Evolutionary conservation across 2,113 vertebrate species (phyloP), one percentile per base, ranked within the genome.

Genomic region (Leptobrachium ailaonicum): DNA sequence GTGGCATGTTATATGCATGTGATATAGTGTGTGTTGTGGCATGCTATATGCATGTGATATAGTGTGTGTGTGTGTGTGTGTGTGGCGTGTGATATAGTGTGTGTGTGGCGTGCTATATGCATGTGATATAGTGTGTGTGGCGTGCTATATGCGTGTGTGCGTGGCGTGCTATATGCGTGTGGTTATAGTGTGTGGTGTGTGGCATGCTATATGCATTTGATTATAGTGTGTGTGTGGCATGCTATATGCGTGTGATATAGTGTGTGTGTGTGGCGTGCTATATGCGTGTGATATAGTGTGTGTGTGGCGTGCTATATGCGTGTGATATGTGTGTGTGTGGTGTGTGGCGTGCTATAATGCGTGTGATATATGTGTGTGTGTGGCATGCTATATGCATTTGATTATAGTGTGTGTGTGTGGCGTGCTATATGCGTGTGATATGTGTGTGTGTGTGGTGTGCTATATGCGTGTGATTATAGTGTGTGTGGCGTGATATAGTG

Each of bases 401-500:
- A n/a, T n/a, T n/a, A n/a, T n/a, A n/a, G 20, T 32, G 20, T 32
- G 20, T 32, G 20, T 32, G 0, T 32, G 20, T 32, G 14, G 6
- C 8, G 1, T 32, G 20, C 20, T 32, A 32, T 32, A 32, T 32
- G 20, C 20, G 1, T 32, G 0, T 32, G 98, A 96, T 98, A 90
- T 92, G 87, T 41, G 11, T 9, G 8, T 67, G 3, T 14, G 4
- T 9, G 1, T 63, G n/a, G 2, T 1, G 63, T 10, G 20, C 63
- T 58, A 2, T 3, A 1, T 32, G 4, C 8, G 47, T 50, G 4
- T 50, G 47, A 69, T 64, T 64, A 47, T 32, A 7, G 20, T 73
- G 32, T 2, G 11, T 62, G 0, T 68, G 20, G 41, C 43, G 40
- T 72, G 82, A 1, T 32, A 32, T 32, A 32, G 20, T 32, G 20